Base-by-base conservation (phyloP, 2,113 vertebrate genomes). In the Ammodytes dubius region DNA sequence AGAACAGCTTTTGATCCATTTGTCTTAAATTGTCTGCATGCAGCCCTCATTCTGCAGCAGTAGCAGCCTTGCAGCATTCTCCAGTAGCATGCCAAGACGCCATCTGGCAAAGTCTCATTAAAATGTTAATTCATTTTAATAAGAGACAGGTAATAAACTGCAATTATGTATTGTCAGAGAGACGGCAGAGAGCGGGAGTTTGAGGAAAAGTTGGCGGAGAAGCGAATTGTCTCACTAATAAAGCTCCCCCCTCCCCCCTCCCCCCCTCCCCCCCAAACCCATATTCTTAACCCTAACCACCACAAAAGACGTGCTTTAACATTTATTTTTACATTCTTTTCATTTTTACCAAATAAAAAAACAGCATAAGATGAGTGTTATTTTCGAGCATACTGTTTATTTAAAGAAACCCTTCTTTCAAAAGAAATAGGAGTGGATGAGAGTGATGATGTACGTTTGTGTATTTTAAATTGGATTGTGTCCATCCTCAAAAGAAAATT, bases 111-210 rank as follows among this genome's bases (percentile, higher is more conserved):
- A 88, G 88, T 64, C 93, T 95, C 93, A 88, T 92, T 94, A 94
- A 96, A 95, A 96, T 96, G 96, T 95, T 95, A 96, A 97, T 96
- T 94, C 94, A 89, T 95, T 96, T 95, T 95, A 96, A 97, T 96
- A 96, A 95, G 91, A 94, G 93, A 92, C 92, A 91, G 91, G 93
- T 96, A 96, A 97, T 95, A 95, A 96, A 94, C 93, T 95, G 92
- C 95, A 96, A 95, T 96, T 96, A 96, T 88, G 92, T 95, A 93
- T 94, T 87, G 87, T 90, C 87, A 80, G 88, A 90, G 93, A 91
- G 90, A 92, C 84, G 88, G 88, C 83, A 86, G 80, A 77, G 89
- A 87, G 88, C 81, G 14, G 77, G 91, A 92, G 85, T 89, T 84
- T 82, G 88, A 87, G 84, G 76, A 87, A 27, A 89, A 85, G 88